These are phyloP conservation scores for Tetheella fluctuosa DNA, from an alignment of 2,888 invertebrate genomes.

Conservation along the genomic window DNA sequence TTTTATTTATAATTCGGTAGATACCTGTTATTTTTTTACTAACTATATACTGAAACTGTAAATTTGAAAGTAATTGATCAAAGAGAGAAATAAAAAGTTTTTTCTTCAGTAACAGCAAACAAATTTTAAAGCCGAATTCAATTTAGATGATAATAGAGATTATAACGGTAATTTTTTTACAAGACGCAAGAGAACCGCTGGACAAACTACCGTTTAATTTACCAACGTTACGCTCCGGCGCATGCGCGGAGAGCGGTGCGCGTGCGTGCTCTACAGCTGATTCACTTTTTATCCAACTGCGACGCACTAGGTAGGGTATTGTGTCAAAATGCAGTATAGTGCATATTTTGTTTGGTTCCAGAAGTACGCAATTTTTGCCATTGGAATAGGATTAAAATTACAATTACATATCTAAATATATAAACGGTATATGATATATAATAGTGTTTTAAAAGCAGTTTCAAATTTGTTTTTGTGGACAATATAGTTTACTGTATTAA, in stretches of 20 bases:
- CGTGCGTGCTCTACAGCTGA: constrained; percentile 61
- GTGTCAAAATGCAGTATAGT: constrained; percentile 22
- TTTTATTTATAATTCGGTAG: no score
- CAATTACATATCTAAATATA: no score
- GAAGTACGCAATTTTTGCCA: not conserved
- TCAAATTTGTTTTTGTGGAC: no score
- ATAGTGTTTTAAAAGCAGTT: no score
- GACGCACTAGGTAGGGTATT: constrained; percentile 32
- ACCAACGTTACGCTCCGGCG: constrained; percentile 52
- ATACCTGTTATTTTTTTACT: not conserved
- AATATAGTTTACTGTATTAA: no score
- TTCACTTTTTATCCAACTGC: constrained; percentile 33
- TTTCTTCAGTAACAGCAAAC: not conserved
- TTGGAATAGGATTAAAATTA: not conserved
- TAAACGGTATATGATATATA: no score
- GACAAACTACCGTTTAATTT: constrained; percentile 39
- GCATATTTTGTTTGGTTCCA: not conserved
- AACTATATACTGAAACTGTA: not conserved
- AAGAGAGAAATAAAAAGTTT: not conserved
- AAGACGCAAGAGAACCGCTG: constrained; percentile 26
- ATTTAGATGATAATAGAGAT: not conserved
- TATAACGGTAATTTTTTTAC: constrained; percentile 41
- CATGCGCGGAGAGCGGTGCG: constrained; percentile 46
- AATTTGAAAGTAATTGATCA: not conserved
- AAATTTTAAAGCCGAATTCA: not conserved